Conservation (phyloP, 2,797 vertebrate genomes). For the Channa striata region DNA sequence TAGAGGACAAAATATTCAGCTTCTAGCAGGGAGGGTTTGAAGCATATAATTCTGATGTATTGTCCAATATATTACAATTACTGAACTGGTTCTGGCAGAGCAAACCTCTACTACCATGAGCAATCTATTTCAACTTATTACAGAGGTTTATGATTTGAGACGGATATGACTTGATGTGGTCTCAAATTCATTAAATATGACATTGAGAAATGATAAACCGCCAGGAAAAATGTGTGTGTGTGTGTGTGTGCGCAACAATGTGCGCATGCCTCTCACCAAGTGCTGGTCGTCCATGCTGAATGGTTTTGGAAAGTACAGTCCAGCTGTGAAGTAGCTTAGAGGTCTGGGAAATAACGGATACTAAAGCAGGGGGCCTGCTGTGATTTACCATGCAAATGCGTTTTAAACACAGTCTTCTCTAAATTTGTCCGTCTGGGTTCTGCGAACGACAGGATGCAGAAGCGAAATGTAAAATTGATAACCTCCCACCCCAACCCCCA, state of each 20-base stretch:
- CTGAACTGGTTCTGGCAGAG: conserved; percentile 55
- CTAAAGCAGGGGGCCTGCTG: conserved; percentile 46
- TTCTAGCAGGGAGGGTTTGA: conserved; percentile 32
- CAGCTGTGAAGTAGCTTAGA: conserved; percentile 62
- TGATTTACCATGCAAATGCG: conserved; percentile 60
- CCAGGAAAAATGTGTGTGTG: conserved; percentile 11
- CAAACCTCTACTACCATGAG: conserved; percentile 59
- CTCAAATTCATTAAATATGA: conserved; percentile 83
- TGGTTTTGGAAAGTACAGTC: conserved; percentile 48
- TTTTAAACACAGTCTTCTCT: conserved; percentile 49
- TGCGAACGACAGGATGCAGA: conserved; percentile 33
- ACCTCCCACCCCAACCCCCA: neutral
- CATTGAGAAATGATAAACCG: conserved; percentile 77
- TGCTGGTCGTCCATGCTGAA: conserved; percentile 52
- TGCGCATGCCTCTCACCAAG: conserved; percentile 13
- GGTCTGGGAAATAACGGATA: conserved; percentile 65
- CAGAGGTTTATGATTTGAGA: conserved; percentile 83
- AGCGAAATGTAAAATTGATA: conserved; percentile 54
- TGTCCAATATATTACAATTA: conserved; percentile 78
- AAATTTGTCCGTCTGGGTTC: conserved; percentile 51
- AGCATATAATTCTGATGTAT: conserved; percentile 68
- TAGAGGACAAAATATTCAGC: conserved; percentile 36
- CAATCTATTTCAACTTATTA: conserved; percentile 80
- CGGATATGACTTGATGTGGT: conserved; percentile 80
- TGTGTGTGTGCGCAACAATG: conserved; percentile 9